A percentile compares a stretch with the other conserved stretches of the same genome.
Evolutionary conservation across 2,797 vertebrate species (phyloP).

Genomic region (Carduelis carduelis): DNA sequence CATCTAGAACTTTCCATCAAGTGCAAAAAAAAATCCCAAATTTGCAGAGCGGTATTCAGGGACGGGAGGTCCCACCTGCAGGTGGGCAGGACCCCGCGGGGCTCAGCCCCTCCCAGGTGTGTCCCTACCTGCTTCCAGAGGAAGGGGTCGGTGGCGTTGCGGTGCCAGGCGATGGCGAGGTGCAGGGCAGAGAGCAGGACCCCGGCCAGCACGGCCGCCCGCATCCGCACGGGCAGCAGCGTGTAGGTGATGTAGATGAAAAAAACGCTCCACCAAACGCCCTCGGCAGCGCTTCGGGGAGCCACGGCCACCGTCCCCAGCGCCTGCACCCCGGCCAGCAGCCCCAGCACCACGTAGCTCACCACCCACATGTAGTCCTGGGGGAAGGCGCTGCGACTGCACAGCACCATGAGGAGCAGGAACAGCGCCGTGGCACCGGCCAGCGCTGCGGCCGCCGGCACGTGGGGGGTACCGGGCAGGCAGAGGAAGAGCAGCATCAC

Average conservation of each 20-base stretch:
- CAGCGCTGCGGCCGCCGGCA: conserved; percentile 81
- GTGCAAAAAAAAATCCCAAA: background rate
- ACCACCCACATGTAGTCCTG: conserved; percentile 98
- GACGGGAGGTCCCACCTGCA: background rate
- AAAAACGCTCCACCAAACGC: conserved; percentile 95
- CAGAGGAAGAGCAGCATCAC: conserved; percentile 94
- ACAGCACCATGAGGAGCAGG: conserved; percentile 91
- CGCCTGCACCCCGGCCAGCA: conserved; percentile 85
- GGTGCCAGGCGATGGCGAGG: conserved; percentile 87
- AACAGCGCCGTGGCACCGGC: conserved; percentile 87
- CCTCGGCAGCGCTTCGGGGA: conserved; percentile 87
- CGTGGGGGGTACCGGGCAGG: conserved; percentile 77
- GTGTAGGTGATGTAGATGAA: conserved; percentile 98
- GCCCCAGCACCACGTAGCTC: conserved; percentile 90
- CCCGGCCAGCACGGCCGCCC: conserved; percentile 90
- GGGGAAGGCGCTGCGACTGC: conserved; percentile 93
- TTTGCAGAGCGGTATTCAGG: background rate
- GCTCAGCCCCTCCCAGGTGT: background rate
- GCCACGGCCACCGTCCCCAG: conserved; percentile 85
- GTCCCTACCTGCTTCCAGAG: conserved; percentile 90
- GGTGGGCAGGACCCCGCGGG: accelerated
- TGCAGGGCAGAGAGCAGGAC: conserved; percentile 85
- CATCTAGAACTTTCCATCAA: background rate
- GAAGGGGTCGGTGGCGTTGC: conserved; percentile 84
- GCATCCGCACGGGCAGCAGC: conserved; percentile 92